Base-by-base conservation (phyloP, 2,797 vertebrate genomes). In the Neomorphus geoffroyi region DNA sequence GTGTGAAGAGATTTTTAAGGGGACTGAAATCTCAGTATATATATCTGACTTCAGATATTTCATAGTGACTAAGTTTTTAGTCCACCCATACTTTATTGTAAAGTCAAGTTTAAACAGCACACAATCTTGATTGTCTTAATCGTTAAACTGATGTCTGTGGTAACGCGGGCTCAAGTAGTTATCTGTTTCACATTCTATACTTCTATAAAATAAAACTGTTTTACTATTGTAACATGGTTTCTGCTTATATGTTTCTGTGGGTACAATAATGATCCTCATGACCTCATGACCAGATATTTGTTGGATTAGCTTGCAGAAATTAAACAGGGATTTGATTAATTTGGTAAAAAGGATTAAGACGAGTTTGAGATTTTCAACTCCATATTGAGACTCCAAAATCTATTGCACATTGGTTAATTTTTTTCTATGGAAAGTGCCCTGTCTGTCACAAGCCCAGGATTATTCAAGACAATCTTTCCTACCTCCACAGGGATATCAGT, bases 181-280 rank as follows among this genome's bases (percentile, higher is more conserved):
- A 37, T 7, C 6, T 72, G 24, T 37, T 18, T 37, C 23, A 14
- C 6, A 1, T 9, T 56, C 16, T 1, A 1, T 27, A 54, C 5
- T 77, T 89, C 19, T 18, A 24, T 51, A 26, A 53, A 56, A 33
- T 12, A 61, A 15, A 51, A 53, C 1, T 11, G 24, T 5, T 74
- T 69, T 24, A 21, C 6, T 50, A 66, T 37, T 27, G 7, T 43
- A 21, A 72, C 11, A 11, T 64, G 17, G 0, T 8, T 45, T 56
- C 41, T 73, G 24, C n/a, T 5, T 41, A 3, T 60, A 70, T 78
- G 26, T 65, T 81, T 66, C 43, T 79, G 4, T n/a, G 30, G 13
- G 6, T 65, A 7, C 50, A 54, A 64, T n/a, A 72, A n/a, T n/a
- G n/a, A n/a, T n/a, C n/a, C n/a, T n/a, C n/a, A n/a, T n/a, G n/a